These are phyloP conservation scores for Pangasius krempfi DNA, from an alignment of 2,797 vertebrate genomes.

Conservation along the genomic window DNA sequence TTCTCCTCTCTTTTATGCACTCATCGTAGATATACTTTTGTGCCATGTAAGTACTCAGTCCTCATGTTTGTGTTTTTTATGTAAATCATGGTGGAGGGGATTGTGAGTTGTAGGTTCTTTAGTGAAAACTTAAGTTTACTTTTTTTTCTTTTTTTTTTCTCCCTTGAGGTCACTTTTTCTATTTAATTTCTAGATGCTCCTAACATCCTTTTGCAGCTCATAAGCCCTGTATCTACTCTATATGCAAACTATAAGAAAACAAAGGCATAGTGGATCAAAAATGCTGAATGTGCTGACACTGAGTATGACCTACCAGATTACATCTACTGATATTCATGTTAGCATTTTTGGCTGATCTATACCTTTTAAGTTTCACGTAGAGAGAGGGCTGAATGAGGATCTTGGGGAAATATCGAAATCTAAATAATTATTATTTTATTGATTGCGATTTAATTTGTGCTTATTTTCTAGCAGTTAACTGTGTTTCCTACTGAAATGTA, in stretches of 20 bases:
- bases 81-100: constrained; percentile 56
- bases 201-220: constrained; percentile 26
- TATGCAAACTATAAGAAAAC: not conserved
- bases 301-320: not conserved
- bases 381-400: constrained; percentile 9
- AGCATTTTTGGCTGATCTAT: constrained; percentile 28
- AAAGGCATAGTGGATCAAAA: constrained; percentile 20
- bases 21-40: constrained; percentile 91
- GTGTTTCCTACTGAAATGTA: not conserved
- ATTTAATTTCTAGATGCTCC: constrained; percentile 19
- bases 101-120: constrained; percentile 41
- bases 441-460: not conserved
- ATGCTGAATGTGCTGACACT: not conserved
- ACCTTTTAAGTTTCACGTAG: not conserved
- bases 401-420: not conserved
- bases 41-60: constrained; percentile 92
- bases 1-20: constrained; percentile 73
- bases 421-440: not conserved
- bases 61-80: constrained; percentile 57
- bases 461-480: not conserved
- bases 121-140: not conserved
- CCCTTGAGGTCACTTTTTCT: not conserved
- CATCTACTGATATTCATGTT: not conserved
- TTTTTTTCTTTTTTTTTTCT: not conserved
- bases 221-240: not conserved